Conservation (phyloP, 2,113 vertebrate species). For the Hippotragus niger region DNA sequence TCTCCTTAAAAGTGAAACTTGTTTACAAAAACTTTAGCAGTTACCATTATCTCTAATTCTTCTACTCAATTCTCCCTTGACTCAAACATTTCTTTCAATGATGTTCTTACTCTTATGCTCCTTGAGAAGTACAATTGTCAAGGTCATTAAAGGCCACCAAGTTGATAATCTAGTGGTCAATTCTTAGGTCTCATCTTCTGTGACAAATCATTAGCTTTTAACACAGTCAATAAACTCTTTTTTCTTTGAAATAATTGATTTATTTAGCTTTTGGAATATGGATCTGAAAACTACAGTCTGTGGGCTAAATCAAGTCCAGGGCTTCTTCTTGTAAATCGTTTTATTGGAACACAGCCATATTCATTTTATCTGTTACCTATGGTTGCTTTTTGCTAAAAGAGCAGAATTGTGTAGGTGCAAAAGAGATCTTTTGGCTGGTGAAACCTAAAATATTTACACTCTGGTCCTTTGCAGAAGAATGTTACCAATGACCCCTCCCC, state of each 20-base stretch:
- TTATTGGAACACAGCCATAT: background rate
- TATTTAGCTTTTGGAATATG: background rate
- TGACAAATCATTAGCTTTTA: background rate
- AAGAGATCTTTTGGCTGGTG: background rate
- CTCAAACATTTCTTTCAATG: background rate
- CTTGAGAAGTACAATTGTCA: background rate
- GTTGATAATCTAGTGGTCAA: background rate
- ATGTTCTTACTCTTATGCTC: background rate
- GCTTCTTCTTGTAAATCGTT: background rate
- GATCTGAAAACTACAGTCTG: background rate
- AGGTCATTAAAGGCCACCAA: background rate
- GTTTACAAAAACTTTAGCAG: background rate
- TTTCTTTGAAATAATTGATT: background rate
- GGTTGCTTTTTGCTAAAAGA: background rate
- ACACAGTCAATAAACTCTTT: background rate
- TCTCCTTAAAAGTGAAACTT: constrained; percentile 14
- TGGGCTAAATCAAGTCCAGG: background rate
- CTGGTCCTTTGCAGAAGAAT: background rate
- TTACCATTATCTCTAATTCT: background rate
- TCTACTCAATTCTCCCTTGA: background rate
- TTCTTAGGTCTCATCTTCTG: background rate
- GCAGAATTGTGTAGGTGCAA: background rate
- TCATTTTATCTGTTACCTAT: background rate
- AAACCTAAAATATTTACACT: background rate
- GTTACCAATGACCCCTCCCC: background rate